Conservation (phyloP, 2,113 vertebrate genomes). For the Meleagris gallopavo region DNA sequence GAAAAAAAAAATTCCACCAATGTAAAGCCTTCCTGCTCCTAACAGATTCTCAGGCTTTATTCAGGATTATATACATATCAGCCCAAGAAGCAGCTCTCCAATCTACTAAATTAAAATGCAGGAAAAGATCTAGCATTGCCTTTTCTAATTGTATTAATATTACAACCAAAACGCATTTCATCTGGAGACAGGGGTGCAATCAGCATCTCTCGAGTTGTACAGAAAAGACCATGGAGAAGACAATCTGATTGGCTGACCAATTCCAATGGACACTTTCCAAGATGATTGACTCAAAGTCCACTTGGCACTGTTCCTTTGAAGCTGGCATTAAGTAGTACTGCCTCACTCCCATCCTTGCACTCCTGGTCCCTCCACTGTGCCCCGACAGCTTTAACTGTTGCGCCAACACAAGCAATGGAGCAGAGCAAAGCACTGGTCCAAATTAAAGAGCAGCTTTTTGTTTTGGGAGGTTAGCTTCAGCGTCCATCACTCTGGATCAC, state of each 20-base stretch:
- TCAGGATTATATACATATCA: neutral
- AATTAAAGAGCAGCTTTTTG: neutral
- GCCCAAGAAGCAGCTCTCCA: neutral
- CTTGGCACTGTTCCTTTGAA: neutral
- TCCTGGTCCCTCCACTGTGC: neutral
- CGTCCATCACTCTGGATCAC: neutral
- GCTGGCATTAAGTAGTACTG: neutral
- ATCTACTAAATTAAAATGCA: neutral
- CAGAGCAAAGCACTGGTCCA: neutral
- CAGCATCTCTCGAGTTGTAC: neutral
- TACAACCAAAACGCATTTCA: neutral
- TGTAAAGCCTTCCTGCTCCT: neutral
- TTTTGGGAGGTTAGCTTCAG: neutral
- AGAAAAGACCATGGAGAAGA: accelerated
- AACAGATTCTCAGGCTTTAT: neutral
- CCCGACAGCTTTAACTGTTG: neutral
- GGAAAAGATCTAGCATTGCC: neutral
- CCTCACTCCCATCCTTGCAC: neutral
- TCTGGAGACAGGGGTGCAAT: neutral
- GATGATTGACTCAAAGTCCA: neutral
- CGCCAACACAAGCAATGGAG: accelerated
- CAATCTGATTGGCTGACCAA: neutral
- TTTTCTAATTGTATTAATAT: neutral
- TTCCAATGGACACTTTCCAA: neutral
- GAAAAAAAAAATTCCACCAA: neutral